Evolutionary conservation across 1,140 invertebrate genomes (phyloP).

Genomic region (Aricia agestis): DNA sequence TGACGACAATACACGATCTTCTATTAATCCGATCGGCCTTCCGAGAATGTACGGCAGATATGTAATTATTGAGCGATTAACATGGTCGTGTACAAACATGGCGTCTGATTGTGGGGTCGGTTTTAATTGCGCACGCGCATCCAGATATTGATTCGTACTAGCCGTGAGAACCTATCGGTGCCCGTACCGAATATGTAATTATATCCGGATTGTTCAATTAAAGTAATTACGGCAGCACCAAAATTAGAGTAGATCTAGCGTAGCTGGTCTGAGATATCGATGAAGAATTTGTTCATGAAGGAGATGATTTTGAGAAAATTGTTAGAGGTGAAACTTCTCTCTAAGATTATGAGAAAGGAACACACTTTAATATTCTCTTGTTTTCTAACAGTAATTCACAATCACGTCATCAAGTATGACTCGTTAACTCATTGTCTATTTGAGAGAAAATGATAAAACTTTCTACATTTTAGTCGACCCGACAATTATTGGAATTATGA

Average conservation of each 20-base stretch:
- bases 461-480: background rate
- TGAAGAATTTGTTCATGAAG: background rate
- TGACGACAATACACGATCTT: conserved; percentile 18
- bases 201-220: conserved; percentile 1
- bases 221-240: background rate
- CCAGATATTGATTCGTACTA: conserved; percentile 50
- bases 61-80: conserved; percentile 74
- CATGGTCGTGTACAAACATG: conserved; percentile 74
- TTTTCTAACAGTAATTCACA: background rate
- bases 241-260: background rate
- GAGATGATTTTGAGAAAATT: too few species aligned
- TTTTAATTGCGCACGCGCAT: conserved; percentile 74
- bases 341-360: too few species aligned
- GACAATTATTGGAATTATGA: conserved; percentile 26
- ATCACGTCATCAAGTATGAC: background rate
- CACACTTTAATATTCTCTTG: too few species aligned
- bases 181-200: conserved; percentile 2
- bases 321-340: too few species aligned
- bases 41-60: conserved; percentile 69
- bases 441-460: background rate
- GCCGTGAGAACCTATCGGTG: conserved; percentile 11
- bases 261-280: background rate
- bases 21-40: conserved; percentile 73
- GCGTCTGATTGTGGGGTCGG: conserved; percentile 71
- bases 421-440: background rate